Base-by-base conservation (phyloP, 1,140 invertebrate species). In the Phymorhynchus buccinoides region DNA sequence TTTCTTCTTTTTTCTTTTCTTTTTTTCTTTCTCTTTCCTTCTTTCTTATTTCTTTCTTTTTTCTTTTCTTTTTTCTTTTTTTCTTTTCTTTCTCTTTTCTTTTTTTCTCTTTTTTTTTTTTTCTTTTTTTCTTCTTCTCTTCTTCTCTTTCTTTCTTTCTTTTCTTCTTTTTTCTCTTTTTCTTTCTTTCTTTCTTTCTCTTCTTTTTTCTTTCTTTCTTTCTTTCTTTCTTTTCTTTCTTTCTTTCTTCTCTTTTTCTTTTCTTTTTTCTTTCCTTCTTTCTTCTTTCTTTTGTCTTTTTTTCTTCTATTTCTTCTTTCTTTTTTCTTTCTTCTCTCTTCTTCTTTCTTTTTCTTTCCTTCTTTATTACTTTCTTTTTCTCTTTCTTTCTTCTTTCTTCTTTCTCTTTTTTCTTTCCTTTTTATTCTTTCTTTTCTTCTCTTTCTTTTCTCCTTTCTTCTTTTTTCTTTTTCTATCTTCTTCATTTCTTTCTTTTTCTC, bases 101-200 rank as follows among this genome's bases (percentile, higher is more conserved):
- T 84, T 39, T 44, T 18, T 80, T n/a, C 81, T 37, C 18, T 81
- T 84, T 44, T 44, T 18, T 79, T 39, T 80, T 37, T 83, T 37
- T 84, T 37, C 18, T 6, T 62, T n/a, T 78, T 16, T 18, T 79
- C 81, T 35, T 81, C 39, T 80, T 37, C 32, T 30, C 78, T 41
- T 18, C 39, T 44, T 44, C 7, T 27, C 16, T 14, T 37, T 39
- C 41, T 12, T 41, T 68, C 71, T 48, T 16, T 42, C 41, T 9
- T 39, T 80, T n/a, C 41, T 39, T 80, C 41, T 80, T 39, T 80
- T n/a, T 80, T n/a, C 39, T n/a, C 22, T n/a, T 80, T 39, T 37
- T n/a, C 30, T n/a, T 75, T n/a, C n/a, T n/a, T 75, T n/a, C 30
- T n/a, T 37, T n/a, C 30, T n/a, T 75, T n/a, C n/a, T n/a, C 30